Evolutionary conservation across 2,888 invertebrate genomes (phyloP), one percentile per base, ranked within the genome.

Genomic region (Drosophila paracracens): DNA sequence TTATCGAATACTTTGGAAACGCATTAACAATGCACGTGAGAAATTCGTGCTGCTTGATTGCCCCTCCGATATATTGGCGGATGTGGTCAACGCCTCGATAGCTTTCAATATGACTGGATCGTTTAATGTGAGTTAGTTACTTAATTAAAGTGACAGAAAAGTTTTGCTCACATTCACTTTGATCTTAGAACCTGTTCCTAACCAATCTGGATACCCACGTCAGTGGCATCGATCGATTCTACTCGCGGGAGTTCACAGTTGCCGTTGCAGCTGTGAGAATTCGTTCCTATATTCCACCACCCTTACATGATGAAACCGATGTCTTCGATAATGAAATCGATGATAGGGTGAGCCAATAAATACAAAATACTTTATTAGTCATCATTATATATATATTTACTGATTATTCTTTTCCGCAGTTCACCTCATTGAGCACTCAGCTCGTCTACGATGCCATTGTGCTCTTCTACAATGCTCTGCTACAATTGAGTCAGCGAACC

Each of bases 401-500:
- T 35, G 33, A 13, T 7, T 5, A 10, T 8, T 43, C 27, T 5
- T 29, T 36, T 21, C 0, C 7, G 10, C 16, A 91, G 82, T 84
- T 92, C 36, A 21, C 52, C 3, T 74, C 86, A 0, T 18, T 91
- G 31, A 70, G 40, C n/a, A 60, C 76, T 2, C 91, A 91, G 60
- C 71, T 99, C 74, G 97, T 98, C 95, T 98, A 98, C 93, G 99
- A 99, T 92, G 98, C 98, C 0, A 97, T 99, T 59, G 96, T 97
- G 92, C 94, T 99, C 75, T 98, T 98, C 93, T 97, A 97, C 61
- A 97, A 97, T 93, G 98, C 98, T 11, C 94, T 99, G 0, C 96
- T 75, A 0, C 74, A 79, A 46, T 43, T 91, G 10, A 79, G 83
- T 31, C 70, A 82, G 21, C 21, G 56, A 0, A 21, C 72, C 1